A percentile compares a stretch with the other conserved stretches of the same genome.
Evolutionary conservation across 2,888 invertebrate genomes (phyloP).

Genomic region (Graphium colonna): DNA sequence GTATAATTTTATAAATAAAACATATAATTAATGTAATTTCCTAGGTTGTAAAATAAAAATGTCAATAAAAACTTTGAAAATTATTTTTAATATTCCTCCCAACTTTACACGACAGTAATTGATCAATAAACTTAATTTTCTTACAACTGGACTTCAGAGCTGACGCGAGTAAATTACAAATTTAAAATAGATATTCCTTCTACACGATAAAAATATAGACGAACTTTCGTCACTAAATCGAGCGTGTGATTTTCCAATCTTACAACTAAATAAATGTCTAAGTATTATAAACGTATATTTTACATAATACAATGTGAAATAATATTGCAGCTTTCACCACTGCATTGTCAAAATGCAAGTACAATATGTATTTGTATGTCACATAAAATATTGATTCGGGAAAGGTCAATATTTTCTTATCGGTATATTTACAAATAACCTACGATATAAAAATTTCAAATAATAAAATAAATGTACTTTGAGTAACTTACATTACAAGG

Average conservation of each 20-base stretch:
- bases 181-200: conserved; percentile 7
- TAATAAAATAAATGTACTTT: conserved; percentile 58
- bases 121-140: conserved; percentile 7
- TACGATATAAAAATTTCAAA: conserved; percentile 40
- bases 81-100: conserved; percentile 20
- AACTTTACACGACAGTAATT: conserved; percentile 6
- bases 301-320: conserved; percentile 20
- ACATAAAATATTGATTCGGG: conserved; percentile 6
- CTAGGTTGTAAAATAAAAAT: conserved; percentile 14
- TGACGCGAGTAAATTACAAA: conserved; percentile 6
- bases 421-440: conserved; percentile 57
- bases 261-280: conserved; percentile 4
- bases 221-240: conserved; percentile 1
- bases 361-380: background rate
- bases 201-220: conserved; percentile 11
- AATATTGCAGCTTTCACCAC: conserved; percentile 12
- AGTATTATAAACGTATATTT: conserved; percentile 8
- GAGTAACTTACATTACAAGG: conserved; percentile 30
- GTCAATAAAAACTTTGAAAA: conserved; percentile 2
- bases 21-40: background rate
- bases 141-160: conserved; percentile 1
- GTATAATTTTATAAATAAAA: background rate
- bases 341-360: conserved; percentile 14
- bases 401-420: conserved; percentile 40
- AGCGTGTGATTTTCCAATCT: conserved; percentile 8